These are phyloP conservation scores for Drosophila cracens DNA, from an alignment of 2,888 invertebrate genomes.

Conservation along the genomic window DNA sequence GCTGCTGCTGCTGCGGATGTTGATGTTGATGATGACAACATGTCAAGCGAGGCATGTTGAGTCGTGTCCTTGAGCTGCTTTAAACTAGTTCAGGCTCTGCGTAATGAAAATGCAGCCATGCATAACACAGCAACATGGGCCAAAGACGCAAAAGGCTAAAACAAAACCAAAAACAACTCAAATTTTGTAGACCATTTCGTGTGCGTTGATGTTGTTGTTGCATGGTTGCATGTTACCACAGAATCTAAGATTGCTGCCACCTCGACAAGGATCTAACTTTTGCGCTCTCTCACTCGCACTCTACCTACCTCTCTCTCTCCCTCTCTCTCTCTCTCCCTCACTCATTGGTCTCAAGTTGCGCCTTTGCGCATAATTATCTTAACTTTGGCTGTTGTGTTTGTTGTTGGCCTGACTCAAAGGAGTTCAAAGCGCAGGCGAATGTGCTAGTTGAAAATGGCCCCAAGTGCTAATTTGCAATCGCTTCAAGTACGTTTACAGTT, in stretches of 20 bases:
- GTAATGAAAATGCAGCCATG: slow-evolving; percentile 77
- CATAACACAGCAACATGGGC: slow-evolving; percentile 57
- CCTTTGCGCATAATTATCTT: slow-evolving; percentile 63
- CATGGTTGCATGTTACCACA: slow-evolving; percentile 45
- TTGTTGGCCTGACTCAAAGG: slow-evolving; percentile 45
- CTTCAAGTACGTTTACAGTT: slow-evolving; percentile 44
- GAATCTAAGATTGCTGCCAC: slow-evolving; percentile 47
- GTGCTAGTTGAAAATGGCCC: slow-evolving; percentile 23
- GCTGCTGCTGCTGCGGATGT: slow-evolving; percentile 9
- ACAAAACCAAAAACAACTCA: slow-evolving; percentile 22
- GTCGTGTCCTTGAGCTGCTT: slow-evolving; percentile 72
- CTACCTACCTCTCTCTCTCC: too few species aligned
- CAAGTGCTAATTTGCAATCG: slow-evolving; percentile 59
- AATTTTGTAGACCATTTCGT: slow-evolving; percentile 37
- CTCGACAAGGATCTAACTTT: slow-evolving; percentile 39
- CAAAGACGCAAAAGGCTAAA: slow-evolving; percentile 22
- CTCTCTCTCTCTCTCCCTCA: not conserved
- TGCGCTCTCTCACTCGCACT: slow-evolving; percentile 4
- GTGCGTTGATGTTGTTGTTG: slow-evolving; percentile 21
- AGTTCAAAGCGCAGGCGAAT: slow-evolving; percentile 60
- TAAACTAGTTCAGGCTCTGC: slow-evolving; percentile 64
- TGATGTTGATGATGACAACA: slow-evolving; percentile 49
- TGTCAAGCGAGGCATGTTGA: slow-evolving; percentile 56
- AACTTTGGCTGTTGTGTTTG: slow-evolving; percentile 43
- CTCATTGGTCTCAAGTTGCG: slow-evolving; percentile 23